phyloP scores from a whole-genome alignment of 2,888 invertebrate genomes.

The Diaperis boleti region DNA sequence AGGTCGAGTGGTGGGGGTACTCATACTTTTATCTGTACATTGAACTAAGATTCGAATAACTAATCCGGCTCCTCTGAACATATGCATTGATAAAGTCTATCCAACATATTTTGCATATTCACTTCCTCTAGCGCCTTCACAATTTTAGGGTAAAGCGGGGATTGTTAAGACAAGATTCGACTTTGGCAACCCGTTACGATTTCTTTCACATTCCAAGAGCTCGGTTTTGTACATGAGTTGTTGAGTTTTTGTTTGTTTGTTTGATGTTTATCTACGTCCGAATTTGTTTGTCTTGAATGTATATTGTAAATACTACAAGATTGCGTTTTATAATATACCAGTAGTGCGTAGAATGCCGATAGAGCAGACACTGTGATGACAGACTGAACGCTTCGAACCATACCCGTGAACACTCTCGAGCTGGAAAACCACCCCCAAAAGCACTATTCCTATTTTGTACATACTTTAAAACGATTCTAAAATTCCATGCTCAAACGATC shows the following conservation, averaged over 20 bases:
- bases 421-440: no score
- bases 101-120: no score
- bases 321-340: constrained; percentile 29
- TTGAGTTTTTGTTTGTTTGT: constrained; percentile 30
- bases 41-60: no score
- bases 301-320: constrained; percentile 38
- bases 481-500: constrained; percentile 35
- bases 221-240: constrained; percentile 34
- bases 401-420: constrained; percentile 29
- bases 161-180: constrained; percentile 25
- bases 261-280: constrained; percentile 15
- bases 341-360: constrained; percentile 50
- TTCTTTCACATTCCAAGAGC: constrained; percentile 37
- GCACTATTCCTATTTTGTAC: constrained; percentile 23
- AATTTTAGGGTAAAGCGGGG: no score
- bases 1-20: no score
- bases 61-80: no score
- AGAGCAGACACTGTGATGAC: constrained; percentile 61
- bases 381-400: constrained; percentile 60
- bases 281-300: constrained; percentile 25
- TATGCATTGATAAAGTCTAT: no score
- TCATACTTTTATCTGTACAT: no score
- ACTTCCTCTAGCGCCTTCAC: no score
- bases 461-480: constrained; percentile 20
- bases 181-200: constrained; percentile 19